These are phyloP conservation scores for Harlomillsia oculata DNA, from an alignment of 1,140 invertebrate species.

Conservation along the genomic window DNA sequence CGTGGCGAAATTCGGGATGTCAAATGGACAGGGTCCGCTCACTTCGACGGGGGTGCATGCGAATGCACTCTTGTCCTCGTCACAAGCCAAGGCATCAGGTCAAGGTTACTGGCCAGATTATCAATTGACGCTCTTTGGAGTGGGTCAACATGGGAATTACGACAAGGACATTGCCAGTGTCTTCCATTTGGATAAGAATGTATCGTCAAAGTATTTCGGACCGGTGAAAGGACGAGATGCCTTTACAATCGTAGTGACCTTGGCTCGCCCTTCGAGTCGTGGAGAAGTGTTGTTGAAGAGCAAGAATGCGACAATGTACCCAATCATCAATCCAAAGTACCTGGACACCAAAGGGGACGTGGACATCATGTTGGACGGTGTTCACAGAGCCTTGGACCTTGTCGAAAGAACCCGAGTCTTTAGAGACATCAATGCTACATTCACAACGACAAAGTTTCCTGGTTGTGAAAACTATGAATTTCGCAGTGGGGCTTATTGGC, in stretches of 20 bases:
- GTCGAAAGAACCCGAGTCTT: conserved; percentile 26
- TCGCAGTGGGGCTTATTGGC: conserved; percentile 68
- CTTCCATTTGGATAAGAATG: conserved; percentile 1
- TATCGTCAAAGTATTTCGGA: conserved; percentile 6
- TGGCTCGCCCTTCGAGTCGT: background rate
- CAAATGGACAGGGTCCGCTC: conserved; percentile 17
- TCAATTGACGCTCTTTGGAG: conserved; percentile 2
- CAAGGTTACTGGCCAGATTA: conserved; percentile 21
- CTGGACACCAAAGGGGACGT: conserved; percentile 10
- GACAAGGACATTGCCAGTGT: background rate
- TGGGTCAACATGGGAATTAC: background rate
- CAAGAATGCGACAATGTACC: background rate
- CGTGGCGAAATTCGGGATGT: conserved; percentile 35
- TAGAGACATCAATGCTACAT: conserved; percentile 5
- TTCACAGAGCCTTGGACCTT: conserved; percentile 20
- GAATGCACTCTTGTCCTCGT: conserved; percentile 7
- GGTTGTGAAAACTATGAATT: conserved; percentile 66
- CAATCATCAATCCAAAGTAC: conserved; percentile 19
- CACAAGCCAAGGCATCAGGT: conserved; percentile 7
- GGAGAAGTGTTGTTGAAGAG: conserved; percentile 8
- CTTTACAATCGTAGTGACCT: conserved; percentile 1
- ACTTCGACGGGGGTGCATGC: conserved; percentile 18
- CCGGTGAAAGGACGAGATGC: conserved; percentile 8
- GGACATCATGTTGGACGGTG: conserved; percentile 14
- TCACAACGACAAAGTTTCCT: conserved; percentile 51